A percentile compares a stretch with the other conserved stretches of the same genome.
Conservation (phyloP, 1,140 invertebrate species). For the Atta colombica region DNA sequence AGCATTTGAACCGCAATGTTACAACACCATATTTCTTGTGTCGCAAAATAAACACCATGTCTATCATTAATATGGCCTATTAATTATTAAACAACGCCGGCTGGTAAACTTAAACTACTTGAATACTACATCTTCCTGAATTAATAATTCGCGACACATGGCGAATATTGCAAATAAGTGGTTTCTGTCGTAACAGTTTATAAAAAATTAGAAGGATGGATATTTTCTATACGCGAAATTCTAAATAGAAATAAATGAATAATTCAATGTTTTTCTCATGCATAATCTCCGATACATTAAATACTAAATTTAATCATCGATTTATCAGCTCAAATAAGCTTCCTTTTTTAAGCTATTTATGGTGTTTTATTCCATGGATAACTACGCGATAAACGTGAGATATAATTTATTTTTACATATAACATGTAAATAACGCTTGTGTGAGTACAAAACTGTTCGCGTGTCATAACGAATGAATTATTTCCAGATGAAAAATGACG, state of each 20-base stretch:
- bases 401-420: constrained; percentile 16
- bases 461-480: constrained; percentile 22
- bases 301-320: constrained; percentile 31
- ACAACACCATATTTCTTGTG: background rate
- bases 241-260: background rate
- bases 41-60: constrained; percentile 3
- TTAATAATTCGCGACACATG: constrained; percentile 1
- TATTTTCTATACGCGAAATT: background rate
- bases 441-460: background rate
- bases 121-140: background rate
- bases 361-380: background rate
- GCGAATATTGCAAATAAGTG: background rate
- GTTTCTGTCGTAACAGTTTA: background rate
- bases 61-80: constrained; percentile 6
- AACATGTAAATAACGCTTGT: constrained; percentile 28
- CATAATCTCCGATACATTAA: background rate
- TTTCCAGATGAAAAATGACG: constrained; percentile 52
- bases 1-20: background rate
- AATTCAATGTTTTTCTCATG: background rate
- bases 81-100: background rate
- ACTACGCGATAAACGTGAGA: background rate
- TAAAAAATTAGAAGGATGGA: background rate
- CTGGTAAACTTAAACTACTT: background rate
- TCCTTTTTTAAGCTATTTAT: constrained; percentile 8
- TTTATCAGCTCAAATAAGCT: background rate